Percentiles rank a stretch among this genome's conserved stretches.
These are phyloP conservation scores for Hyphantria cunea DNA, from an alignment of 1,140 invertebrate genomes.

Conservation along the genomic window DNA sequence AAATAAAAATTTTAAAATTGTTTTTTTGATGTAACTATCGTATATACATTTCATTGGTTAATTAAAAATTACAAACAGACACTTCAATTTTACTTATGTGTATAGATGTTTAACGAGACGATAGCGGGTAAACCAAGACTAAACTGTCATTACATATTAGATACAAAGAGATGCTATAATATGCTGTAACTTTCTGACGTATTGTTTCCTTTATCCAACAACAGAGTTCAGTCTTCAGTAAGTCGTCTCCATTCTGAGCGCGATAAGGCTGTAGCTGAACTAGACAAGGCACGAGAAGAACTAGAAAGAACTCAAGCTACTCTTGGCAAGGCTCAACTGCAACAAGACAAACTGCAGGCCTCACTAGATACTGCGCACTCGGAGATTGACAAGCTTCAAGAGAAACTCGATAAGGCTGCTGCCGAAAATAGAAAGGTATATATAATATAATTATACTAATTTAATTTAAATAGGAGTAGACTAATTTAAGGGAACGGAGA, in stretches of 20 bases:
- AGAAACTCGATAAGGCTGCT: constrained; percentile 90
- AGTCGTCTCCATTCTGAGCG: constrained; percentile 93
- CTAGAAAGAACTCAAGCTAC: constrained; percentile 94
- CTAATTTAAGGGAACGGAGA: no score
- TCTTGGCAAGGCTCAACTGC: constrained; percentile 93
- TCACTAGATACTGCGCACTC: constrained; percentile 93
- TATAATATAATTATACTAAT: no score
- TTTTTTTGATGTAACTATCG: no score
- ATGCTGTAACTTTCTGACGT: neutral
- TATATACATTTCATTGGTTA: no score
- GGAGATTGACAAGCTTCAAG: constrained; percentile 94
- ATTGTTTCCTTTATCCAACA: constrained; percentile 2
- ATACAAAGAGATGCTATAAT: no score
- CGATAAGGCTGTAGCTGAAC: constrained; percentile 91
- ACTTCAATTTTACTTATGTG: no score
- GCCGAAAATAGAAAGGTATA: constrained; percentile 91
- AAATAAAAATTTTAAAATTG: no score
- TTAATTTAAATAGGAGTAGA: no score
- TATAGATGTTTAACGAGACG: no score
- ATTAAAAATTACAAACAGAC: no score
- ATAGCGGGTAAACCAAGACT: no score
- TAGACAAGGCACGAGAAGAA: constrained; percentile 95
- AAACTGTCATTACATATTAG: no score
- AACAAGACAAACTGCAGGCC: constrained; percentile 94
- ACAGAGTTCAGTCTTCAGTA: constrained; percentile 85